phyloP scores from a whole-genome alignment of 2,113 vertebrate genomes.

The Phalacrocorax pelagicus region DNA sequence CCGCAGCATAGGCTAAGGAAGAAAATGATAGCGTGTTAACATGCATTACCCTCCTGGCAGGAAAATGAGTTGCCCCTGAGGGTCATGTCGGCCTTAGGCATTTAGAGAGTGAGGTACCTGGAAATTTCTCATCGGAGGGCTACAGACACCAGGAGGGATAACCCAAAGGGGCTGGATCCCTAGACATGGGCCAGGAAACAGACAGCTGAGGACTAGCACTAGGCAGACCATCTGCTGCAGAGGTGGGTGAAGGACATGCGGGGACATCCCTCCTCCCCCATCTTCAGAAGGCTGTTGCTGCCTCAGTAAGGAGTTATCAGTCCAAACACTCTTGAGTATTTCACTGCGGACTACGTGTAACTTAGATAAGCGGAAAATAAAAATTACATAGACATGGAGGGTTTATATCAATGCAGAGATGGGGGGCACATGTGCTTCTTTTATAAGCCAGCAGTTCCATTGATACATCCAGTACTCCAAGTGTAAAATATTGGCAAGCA shows the following conservation, averaged over 20 bases:
- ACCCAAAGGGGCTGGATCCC: background rate
- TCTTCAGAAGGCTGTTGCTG: background rate
- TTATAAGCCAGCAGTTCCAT: background rate
- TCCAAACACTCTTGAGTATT: conserved; percentile 1
- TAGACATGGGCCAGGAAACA: background rate
- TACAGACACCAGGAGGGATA: background rate
- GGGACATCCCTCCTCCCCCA: background rate
- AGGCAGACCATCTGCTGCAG: background rate
- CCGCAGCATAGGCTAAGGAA: conserved; percentile 12
- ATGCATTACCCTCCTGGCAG: conserved; percentile 4
- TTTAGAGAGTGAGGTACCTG: conserved; percentile 37
- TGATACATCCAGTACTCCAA: background rate
- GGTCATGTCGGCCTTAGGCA: background rate
- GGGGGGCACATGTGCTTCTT: background rate
- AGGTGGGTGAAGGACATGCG: accelerated
- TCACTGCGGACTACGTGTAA: background rate
- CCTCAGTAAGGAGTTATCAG: background rate
- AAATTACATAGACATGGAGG: background rate
- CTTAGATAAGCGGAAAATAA: conserved; percentile 22
- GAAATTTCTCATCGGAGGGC: background rate
- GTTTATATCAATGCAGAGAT: background rate
- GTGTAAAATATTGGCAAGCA: background rate
- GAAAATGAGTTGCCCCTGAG: background rate
- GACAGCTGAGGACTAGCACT: background rate
- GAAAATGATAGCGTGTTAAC: conserved; percentile 43